Evolutionary conservation across 2,888 invertebrate genomes (phyloP).

Genomic region (Drosophila siamana): DNA sequence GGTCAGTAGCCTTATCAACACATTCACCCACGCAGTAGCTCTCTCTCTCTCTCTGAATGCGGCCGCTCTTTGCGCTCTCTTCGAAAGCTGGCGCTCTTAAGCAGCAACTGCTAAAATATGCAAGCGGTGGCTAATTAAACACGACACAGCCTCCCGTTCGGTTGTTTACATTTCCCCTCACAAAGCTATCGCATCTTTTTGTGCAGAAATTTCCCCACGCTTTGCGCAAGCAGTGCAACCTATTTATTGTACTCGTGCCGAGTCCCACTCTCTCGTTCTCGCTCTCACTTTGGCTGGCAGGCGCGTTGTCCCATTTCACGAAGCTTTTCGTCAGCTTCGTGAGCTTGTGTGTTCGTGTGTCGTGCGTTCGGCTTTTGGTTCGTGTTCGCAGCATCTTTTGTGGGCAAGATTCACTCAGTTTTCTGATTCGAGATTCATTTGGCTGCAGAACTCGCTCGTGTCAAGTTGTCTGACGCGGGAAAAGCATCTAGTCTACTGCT

Average conservation of each 20-base stretch:
- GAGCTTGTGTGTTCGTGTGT: constrained; percentile 5
- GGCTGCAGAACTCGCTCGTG: constrained; percentile 82
- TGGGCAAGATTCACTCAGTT: constrained; percentile 48
- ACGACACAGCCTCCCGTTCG: constrained; percentile 60
- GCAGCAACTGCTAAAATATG: constrained; percentile 58
- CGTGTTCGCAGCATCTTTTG: constrained; percentile 75
- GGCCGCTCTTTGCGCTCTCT: constrained; percentile 31
- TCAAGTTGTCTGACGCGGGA: constrained; percentile 72
- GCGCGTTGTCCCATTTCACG: constrained; percentile 46
- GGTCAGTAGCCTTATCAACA: constrained; percentile 78
- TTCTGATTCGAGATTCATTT: constrained; percentile 76
- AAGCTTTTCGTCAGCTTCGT: constrained; percentile 41
- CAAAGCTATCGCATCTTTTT: constrained; percentile 17
- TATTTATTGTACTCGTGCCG: constrained; percentile 6
- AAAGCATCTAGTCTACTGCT: constrained; percentile 18
- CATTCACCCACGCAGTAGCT: constrained; percentile 52
- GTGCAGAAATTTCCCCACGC: constrained; percentile 36
- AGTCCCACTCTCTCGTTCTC: background rate
- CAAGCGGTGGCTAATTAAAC: constrained; percentile 84
- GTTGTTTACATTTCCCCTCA: constrained; percentile 76
- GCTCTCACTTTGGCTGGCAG: background rate
- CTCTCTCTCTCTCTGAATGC: constrained; percentile 13
- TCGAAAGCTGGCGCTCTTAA: constrained; percentile 27
- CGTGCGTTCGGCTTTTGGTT: background rate
- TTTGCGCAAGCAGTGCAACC: constrained; percentile 37